A percentile compares a stretch with the other conserved stretches of the same genome.
Conservation (phyloP, 2,113 vertebrate genomes). For the Lagopus leucura region DNA sequence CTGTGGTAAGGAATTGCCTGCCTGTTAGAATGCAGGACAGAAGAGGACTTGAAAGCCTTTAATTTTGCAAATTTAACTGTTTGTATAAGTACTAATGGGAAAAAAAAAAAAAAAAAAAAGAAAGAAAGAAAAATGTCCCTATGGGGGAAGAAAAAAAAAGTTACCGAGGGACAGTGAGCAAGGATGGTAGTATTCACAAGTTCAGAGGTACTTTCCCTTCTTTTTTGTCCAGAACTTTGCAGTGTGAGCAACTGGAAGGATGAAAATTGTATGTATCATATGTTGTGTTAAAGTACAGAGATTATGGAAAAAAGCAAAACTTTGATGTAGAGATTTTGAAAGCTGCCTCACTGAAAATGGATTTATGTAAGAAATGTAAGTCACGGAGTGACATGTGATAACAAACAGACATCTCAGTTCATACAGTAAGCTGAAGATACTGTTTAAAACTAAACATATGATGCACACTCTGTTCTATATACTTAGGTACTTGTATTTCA, state of each 20-base stretch:
- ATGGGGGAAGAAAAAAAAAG: not conserved
- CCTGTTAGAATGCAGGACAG: not conserved
- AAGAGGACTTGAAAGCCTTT: not conserved
- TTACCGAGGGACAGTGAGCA: not conserved
- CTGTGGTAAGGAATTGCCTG: constrained; percentile 85
- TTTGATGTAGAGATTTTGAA: not conserved
- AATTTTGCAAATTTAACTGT: not conserved
- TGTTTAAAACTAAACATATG: not conserved
- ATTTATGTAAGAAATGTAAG: not conserved
- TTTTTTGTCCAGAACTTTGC: not conserved
- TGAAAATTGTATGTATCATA: not conserved
- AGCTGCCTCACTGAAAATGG: not conserved
- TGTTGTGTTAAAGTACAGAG: not conserved
- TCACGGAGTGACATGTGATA: fast-evolving
- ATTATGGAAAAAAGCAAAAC: not conserved
- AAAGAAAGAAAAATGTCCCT: not conserved
- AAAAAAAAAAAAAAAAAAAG: not conserved
- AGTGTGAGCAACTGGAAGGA: not conserved
- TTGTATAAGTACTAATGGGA: not conserved
- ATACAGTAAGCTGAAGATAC: fast-evolving
- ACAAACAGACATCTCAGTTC: not conserved
- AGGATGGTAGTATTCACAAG: fast-evolving
- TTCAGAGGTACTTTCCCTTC: not conserved
- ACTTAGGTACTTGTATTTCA: not conserved
- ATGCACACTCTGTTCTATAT: not conserved